Base-by-base conservation (phyloP, 2,888 invertebrate genomes). In the Eumerus sabulonum region DNA sequence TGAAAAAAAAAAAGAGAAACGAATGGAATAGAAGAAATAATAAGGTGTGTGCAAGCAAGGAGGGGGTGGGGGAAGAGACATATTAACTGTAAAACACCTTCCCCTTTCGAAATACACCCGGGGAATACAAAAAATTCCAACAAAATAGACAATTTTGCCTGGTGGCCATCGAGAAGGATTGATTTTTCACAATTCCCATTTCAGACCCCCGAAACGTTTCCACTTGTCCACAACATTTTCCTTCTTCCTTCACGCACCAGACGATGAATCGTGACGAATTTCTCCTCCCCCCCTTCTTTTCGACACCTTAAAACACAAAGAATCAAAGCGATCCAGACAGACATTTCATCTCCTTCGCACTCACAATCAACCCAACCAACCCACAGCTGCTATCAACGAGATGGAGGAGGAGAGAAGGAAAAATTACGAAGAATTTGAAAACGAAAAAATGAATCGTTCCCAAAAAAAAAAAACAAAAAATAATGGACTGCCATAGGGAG, bases 161-260 rank as follows among this genome's bases (percentile, higher is more conserved):
- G 27, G 1, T 18, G 9, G n/a, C n/a, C n/a, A n/a, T n/a, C n/a
- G n/a, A n/a, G n/a, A n/a, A n/a, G n/a, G 35, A 4, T 36, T 45
- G 44, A 45, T 35, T 14, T n/a, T 27, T 27, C 27, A 17, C 5
- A 14, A 16, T 16, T 38, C 9, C 9, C 11, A 42, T 17, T 14
- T 36, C 50, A 12, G 56, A 47, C 18, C 59, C 27, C n/a, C 57
- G 27, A 48, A 62, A n/a, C n/a, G n/a, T 51, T 73, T 67, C 51
- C 72, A 73, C 73, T 73, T 60, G 60, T n/a, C n/a, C 9, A 40
- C 40, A 40, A n/a, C 12, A n/a, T n/a, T n/a, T n/a, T n/a, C 11
- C n/a, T 3, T 40, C n/a, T 40, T 40, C 40, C 40, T 27, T 7
- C 27, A 27, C 7, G 7, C 3, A 27, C 27, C 27, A 27, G 7